Evolutionary conservation across 2,797 vertebrate genomes (phyloP).

Genomic region (Acipenser ruthenus): DNA sequence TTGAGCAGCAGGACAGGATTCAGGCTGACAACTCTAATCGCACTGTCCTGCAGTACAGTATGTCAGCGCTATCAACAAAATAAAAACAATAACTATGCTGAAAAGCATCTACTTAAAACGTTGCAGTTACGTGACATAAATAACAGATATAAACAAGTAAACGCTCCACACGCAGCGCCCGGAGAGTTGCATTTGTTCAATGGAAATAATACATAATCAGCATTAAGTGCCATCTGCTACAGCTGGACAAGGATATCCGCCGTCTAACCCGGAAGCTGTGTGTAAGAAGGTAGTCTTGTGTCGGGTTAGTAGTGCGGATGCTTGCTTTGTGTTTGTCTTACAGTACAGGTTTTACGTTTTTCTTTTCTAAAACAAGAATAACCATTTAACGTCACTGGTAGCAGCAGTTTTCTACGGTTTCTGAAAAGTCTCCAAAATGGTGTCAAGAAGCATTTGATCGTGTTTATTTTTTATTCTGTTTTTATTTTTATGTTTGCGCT

Average conservation of each 20-base stretch:
- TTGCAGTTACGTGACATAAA: no score
- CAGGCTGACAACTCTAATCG: no score
- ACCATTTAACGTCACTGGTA: not conserved
- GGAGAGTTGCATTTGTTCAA: no score
- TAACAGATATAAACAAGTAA: no score
- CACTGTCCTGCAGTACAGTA: no score
- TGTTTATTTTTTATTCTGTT: not conserved
- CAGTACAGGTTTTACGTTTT: slow-evolving; percentile 15
- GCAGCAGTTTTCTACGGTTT: not conserved
- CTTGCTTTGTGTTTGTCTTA: slow-evolving; percentile 9
- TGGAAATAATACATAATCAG: no score
- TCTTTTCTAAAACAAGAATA: slow-evolving; percentile 1
- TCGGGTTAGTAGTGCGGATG: slow-evolving; percentile 32
- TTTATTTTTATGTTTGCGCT: slow-evolving; percentile 2
- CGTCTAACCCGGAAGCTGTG: slow-evolving; percentile 14
- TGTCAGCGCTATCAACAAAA: no score
- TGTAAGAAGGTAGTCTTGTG: slow-evolving; percentile 19
- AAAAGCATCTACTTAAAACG: no score
- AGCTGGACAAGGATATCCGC: slow-evolving; percentile 15
- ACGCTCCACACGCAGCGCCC: no score
- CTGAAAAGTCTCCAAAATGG: not conserved
- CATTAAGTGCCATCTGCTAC: not conserved
- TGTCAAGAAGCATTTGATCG: not conserved
- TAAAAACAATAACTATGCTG: no score
- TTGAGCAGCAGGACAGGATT: no score